Evolutionary conservation across 2,113 vertebrate species (phyloP), one percentile per base, ranked within the genome.

Genomic region (Perca fluviatilis): DNA sequence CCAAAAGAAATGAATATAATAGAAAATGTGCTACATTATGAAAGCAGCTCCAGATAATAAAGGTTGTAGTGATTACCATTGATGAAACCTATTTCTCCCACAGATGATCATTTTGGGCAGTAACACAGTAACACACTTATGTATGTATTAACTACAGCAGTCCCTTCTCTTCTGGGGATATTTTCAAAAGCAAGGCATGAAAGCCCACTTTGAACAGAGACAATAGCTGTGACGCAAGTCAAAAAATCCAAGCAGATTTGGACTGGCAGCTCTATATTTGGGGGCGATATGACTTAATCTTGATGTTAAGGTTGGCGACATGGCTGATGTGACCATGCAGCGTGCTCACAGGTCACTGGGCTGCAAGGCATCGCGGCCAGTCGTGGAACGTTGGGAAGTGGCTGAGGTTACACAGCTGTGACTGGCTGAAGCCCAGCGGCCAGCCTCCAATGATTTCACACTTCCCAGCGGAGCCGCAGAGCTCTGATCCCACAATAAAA

Each of bases 331-430:
- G 85, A 63, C 72, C 69, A 53, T 13, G 53, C 83, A 40, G 73
- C 49, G 50, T 46, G 81, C 82, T 87, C 72, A n/a, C 86, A 82
- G 92, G 89, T 90, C 84, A 82, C 56, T 0, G 61, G 30, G 75
- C 88, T 23, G 71, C 49, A 0, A 77, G 85, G 85, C 74, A 14
- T 13, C 1, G 64, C 0, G 57, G 70, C 72, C 80, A 79, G 89
- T 85, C 84, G 74, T 25, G 19, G 60, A 69, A 63, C 83, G 70
- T 86, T 87, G 84, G 74, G 40, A 86, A 60, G 79, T 25, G 60
- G 86, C 56, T 80, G 83, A 92, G 84, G 87, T 86, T 91, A 85
- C 88, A n/a, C 84, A 86, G 82, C 89, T 87, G 80, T 91, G 91
- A 92, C 87, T 73, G 91, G 85, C 82, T 8, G 53, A 5, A 67